phyloP scores from a whole-genome alignment of 2,888 invertebrate genomes.

The Drosophila algonquin region DNA sequence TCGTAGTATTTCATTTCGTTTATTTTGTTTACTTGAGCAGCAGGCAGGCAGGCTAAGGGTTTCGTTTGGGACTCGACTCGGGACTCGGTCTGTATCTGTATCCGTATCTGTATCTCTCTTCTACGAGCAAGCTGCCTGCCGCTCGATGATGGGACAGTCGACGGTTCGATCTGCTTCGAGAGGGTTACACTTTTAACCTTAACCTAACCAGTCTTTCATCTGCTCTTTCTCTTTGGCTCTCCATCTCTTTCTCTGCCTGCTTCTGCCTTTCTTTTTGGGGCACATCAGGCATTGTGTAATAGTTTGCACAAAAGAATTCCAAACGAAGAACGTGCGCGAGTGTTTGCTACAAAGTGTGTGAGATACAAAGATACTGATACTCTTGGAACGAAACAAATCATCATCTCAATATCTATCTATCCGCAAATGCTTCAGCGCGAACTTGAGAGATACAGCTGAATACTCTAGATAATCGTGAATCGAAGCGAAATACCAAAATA shows the following conservation, averaged over 20 bases:
- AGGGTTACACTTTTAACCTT: conserved; percentile 57
- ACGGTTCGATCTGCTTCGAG: conserved; percentile 42
- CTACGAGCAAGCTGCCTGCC: conserved; percentile 17
- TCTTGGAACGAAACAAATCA: neutral
- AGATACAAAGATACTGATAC: conserved; percentile 50
- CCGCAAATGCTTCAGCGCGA: conserved; percentile 58
- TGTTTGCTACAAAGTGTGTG: conserved; percentile 54
- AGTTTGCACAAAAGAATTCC: conserved; percentile 61
- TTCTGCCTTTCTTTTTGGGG: conserved; percentile 1
- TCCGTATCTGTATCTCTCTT: no score
- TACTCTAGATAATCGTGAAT: conserved; percentile 33
- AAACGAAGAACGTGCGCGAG: conserved; percentile 60
- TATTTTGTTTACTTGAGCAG: conserved; percentile 69
- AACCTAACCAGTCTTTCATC: conserved; percentile 47
- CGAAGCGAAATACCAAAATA: conserved; percentile 37
- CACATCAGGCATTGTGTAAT: conserved; percentile 69
- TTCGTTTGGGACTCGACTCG: conserved; percentile 25
- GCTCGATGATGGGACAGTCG: conserved; percentile 37
- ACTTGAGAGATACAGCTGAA: conserved; percentile 63
- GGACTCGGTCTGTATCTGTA: conserved; percentile 7
- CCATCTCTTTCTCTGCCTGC: neutral
- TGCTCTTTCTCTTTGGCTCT: conserved; percentile 23
- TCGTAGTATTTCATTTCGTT: conserved; percentile 51
- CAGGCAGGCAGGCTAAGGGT: conserved; percentile 28
- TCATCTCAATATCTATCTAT: conserved; percentile 31